A percentile compares a stretch with the other conserved stretches of the same genome.
Conservation (phyloP, 1,140 invertebrate species). For the Tenebrio molitor region DNA sequence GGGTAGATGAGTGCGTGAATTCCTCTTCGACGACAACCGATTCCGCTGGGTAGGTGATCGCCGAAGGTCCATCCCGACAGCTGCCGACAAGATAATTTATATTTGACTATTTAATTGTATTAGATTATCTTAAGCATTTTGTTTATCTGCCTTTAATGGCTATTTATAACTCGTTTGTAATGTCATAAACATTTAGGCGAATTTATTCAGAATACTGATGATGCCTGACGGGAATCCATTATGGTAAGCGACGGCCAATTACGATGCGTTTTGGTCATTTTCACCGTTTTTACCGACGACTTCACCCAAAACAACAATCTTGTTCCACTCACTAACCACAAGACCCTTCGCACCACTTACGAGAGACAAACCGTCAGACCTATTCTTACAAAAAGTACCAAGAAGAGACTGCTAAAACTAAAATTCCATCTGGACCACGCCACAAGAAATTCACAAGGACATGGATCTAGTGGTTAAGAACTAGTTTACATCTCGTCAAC, state of each 20-base stretch:
- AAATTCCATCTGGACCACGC: too few species aligned
- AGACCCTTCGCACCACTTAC: too few species aligned
- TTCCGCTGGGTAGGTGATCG: slow-evolving; percentile 12
- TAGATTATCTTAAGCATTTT: slow-evolving; percentile 41
- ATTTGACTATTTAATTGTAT: slow-evolving; percentile 41
- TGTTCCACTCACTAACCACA: too few species aligned
- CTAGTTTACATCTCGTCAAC: too few species aligned
- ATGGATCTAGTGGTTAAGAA: too few species aligned
- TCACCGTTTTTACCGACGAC: neutral
- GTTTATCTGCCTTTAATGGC: slow-evolving; percentile 37
- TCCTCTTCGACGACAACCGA: slow-evolving; percentile 24
- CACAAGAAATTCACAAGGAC: too few species aligned
- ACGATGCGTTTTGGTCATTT: neutral
- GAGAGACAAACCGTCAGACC: too few species aligned
- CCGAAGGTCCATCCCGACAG: slow-evolving; percentile 33
- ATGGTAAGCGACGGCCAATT: neutral
- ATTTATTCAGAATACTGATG: slow-evolving; percentile 38
- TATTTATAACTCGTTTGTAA: slow-evolving; percentile 41
- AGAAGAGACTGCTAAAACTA: too few species aligned
- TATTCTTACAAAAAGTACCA: too few species aligned
- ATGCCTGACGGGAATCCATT: slow-evolving; percentile 26
- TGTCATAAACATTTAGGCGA: slow-evolving; percentile 39
- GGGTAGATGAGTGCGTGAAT: slow-evolving; percentile 38
- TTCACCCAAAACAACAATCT: too few species aligned
- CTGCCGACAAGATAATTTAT: slow-evolving; percentile 40